Evolutionary conservation across 2,113 vertebrate species (phyloP), one percentile per base, ranked within the genome.

Genomic region (Andinoacara biseriatus): DNA sequence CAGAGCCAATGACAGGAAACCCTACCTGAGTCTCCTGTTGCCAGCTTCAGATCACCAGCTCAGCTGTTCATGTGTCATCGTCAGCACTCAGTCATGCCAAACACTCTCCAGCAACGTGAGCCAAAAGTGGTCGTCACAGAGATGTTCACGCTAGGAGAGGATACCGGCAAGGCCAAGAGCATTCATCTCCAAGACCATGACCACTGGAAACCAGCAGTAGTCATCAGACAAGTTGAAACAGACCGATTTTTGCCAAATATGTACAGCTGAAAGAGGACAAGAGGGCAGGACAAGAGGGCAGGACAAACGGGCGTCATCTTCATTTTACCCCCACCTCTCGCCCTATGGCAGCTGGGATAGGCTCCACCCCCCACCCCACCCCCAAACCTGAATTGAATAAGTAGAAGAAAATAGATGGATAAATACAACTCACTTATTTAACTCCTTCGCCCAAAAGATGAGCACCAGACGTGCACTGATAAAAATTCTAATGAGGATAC

Each of bases 401-500:
- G 31, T 33, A 5, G 31, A 33, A 33, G 31, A 33, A 33, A 33
- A 7, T 33, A 33, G 31, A 33, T 33, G 31, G 6, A 33, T 33
- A 33, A 6, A 65, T 22, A 65, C n/a, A 43, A 65, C 43, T 17
- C 10, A 17, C 62, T 24, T 65, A 65, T 38, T 65, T 10, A 43
- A n/a, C 62, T 65, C 35, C n/a, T 65, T 15, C 13, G 62, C n/a
- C 0, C 20, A 65, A n/a, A 65, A 65, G 17, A 3, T n/a, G n/a
- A 43, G 38, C 24, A 11, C 0, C 62, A 24, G 62, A 43, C 4
- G 4, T 11, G 4, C 11, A 43, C 40, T 13, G 10, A 24, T 43
- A 0, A 65, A 65, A 24, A n/a, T 0, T 65, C 0, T 43, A 38
- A 65, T 43, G 62, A 43, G 24, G 0, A 65, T 31, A 6, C 31